Conservation (phyloP, 2,113 vertebrate genomes). For the Caranx melampygus region DNA sequence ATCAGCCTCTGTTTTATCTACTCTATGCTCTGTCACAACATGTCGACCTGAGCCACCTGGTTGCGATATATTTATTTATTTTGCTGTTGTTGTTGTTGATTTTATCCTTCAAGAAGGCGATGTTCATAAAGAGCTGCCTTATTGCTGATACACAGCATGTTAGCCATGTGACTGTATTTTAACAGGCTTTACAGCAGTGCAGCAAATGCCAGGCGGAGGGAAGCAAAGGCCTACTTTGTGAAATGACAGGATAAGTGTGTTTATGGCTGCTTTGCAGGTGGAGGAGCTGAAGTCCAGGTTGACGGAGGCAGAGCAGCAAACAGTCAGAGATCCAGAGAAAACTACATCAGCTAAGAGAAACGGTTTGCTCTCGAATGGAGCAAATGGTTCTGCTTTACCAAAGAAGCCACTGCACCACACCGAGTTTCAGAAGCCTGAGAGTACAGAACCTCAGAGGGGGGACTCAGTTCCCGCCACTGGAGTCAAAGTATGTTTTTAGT, state of each 20-base stretch:
- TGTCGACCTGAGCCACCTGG: neutral
- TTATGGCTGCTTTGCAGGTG: constrained; percentile 80
- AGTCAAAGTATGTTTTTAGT: constrained; percentile 53
- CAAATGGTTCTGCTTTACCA: constrained; percentile 62
- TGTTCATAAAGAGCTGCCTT: neutral
- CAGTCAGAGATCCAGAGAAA: constrained; percentile 48
- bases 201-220: neutral
- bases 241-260: neutral
- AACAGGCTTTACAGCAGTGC: neutral
- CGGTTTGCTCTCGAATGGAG: constrained; percentile 43
- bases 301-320: constrained; percentile 79
- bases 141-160: neutral
- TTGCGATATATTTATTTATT: neutral
- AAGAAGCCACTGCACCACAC: constrained; percentile 66
- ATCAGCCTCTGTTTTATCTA: neutral
- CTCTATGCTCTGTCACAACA: constrained; percentile 24
- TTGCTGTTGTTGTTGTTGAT: neutral
- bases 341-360: neutral
- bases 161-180: neutral
- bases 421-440: constrained; percentile 23
- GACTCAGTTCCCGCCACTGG: constrained; percentile 46
- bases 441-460: constrained; percentile 40
- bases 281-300: constrained; percentile 90
- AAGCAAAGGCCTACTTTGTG: neutral
- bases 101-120: neutral